Evolutionary conservation across 2,797 vertebrate species (phyloP), one percentile per base, ranked within the genome.

Genomic region (Urosaurus nigricauda): DNA sequence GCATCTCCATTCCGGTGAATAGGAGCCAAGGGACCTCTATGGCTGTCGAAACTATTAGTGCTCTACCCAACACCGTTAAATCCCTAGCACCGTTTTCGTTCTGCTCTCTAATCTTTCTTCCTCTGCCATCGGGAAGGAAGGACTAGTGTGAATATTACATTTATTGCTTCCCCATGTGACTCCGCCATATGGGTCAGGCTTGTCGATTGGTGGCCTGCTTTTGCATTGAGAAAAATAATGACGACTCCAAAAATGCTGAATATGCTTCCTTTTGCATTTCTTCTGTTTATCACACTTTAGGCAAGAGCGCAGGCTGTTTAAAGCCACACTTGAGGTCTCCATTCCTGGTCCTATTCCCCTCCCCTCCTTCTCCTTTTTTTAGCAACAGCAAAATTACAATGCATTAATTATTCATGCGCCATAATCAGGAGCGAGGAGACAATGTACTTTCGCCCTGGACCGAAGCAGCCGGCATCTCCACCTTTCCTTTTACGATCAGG

Each of bases 391-490:
- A 84, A 88, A 88, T 84, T 79, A 79, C 17, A 21, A 60, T 11
- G 37, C 65, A 88, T 88, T 79, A 88, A 88, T 88, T 88, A 88
- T 88, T 19, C 87, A 88, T 88, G 47, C 37, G n/a, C 82, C 82
- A 77, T 84, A 88, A 88, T 88, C 87, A 88, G 65, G 47, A 40
- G 7, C 0, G 19, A 70, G 74, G 37, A 84, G 82, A 84, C 19
- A 56, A 84, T 68, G 74, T 58, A 70, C 73, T 88, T 88, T 68
- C 80, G 6, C 80, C 80, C 14, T 53, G 24, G 24, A 68, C 51
- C 19, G 24, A 43, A 88, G 65, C 74, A 40, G 51, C 75, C 58
- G 3, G 63, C 35, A 24, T 13, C 73, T 37, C 71, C 26, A 26
- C 43, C 29, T 84, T 79, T 19, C 40, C 60, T 51, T 68, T 40